Evolutionary conservation across 2,113 vertebrate species (phyloP), one percentile per base, ranked within the genome.

Genomic region (Engraulis encrasicolus): DNA sequence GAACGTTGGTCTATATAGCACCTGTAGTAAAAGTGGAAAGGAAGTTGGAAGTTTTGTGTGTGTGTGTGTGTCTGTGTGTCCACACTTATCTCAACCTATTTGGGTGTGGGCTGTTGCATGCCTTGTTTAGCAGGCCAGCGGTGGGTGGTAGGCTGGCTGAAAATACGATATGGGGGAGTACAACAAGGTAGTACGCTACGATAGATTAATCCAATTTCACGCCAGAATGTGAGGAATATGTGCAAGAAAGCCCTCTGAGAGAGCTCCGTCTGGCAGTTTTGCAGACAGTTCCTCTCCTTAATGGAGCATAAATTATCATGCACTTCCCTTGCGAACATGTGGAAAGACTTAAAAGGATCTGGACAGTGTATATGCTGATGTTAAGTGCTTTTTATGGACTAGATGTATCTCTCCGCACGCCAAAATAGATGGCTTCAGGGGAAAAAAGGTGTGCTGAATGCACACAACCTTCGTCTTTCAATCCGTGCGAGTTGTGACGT

Each of bases 201-300:
- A 34, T 37, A 71, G 37, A 82, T 61, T 54, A 82, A 71, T n/a
- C 81, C 38, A 40, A 17, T 82, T 45, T 15, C 23, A 80, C 23
- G 15, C 27, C 40, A 27, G 36, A 50, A 12, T 50, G 15, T 74
- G 27, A 2, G 27, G 34, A 74, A 17, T 74, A 31, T 31, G 27
- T 15, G 11, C n/a, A n/a, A n/a, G n/a, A 34, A 20, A 71, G 27
- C 31, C 78, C 40, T 78, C 78, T 23, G n/a, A 27, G 45, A 48
- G 45, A 45, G 0, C 19, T 12, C 6, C 78, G 40, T 15, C 17
- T 80, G n/a, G 6, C 27, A 80, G 23, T 27, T n/a, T 37, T 14
- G 23, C 48, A 31, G 23, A 17, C 27, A 34, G 27, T 74, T 74
- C 66, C 31, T 23, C 20, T 58, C 6, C 20, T 20, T 58, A 23